Evolutionary conservation across 37 sponge, comb jelly and placozoan genomes (phyloP), one percentile per base, ranked within the genome.

Genomic region (Ephydatia muelleri): DNA sequence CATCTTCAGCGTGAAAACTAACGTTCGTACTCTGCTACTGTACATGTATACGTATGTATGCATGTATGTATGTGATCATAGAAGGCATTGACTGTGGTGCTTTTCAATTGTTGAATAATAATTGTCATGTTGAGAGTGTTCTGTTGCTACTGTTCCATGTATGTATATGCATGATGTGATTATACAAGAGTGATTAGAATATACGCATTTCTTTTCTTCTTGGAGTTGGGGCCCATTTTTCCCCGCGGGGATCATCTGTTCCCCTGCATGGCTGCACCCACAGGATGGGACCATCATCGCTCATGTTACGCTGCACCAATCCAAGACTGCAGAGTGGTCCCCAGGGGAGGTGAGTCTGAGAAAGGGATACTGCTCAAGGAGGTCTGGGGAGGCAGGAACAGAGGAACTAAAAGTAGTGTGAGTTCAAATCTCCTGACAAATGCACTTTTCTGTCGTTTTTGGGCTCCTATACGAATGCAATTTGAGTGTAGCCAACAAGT

Each of bases 221-320:
- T 16, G 67, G 70, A 19, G 86, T 78, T 0, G 47, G 47, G 47
- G 6, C 1, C 71, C 73, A 8, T 35, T 36, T 48, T 89, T 90
- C 21, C 79, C 86, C 27, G 91, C 67, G 32, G 92, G 90, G 30
- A 98, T 87, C 78, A 95, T 76, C 84, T 98, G 98, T 72, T 98
- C 98, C 34, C 96, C 98, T n/a, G n/a, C n/a, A n/a, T 6, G 96
- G 94, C 21, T 96, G 34, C n/a, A 90, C 90, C 98, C 98, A 98
- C 70, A 98, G 80, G 37, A 98, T 98, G 67, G 98, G 98, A 23
- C 98, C 98, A 68, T 98, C 98, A 77, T 98, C 92, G 67, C 94
- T 94, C 29, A 85, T 48, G 31, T 43, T 80, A 30, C 91, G 91
- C 33, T 88, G 68, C 23, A 43, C 33, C 28, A 87, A 64, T 16